A percentile compares a stretch with the other conserved stretches of the same genome.
These are phyloP conservation scores for Neodiprion virginianus DNA, from an alignment of 1,140 invertebrate genomes.

Conservation along the genomic window DNA sequence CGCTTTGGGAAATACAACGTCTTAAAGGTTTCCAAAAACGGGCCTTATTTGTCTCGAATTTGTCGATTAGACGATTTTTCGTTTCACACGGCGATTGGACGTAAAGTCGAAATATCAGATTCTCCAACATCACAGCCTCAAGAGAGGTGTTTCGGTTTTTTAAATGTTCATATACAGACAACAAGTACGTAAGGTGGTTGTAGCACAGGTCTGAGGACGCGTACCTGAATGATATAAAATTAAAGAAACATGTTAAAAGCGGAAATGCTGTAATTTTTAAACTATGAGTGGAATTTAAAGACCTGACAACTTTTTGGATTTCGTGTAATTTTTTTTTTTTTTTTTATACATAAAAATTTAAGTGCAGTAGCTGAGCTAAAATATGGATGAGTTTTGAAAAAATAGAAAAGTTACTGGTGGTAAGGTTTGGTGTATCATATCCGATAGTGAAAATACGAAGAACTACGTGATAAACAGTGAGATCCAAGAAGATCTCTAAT, in stretches of 20 bases:
- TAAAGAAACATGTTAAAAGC: neutral
- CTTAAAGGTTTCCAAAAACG: slow-evolving; percentile 26
- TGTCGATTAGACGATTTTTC: slow-evolving; percentile 33
- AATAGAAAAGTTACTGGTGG: neutral
- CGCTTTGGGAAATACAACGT: slow-evolving; percentile 28
- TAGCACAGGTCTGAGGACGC: slow-evolving; percentile 45
- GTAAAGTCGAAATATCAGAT: slow-evolving; percentile 46
- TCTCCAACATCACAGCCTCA: slow-evolving; percentile 39
- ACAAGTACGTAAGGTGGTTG: slow-evolving; percentile 44
- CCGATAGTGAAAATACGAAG: no score
- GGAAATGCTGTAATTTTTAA: neutral
- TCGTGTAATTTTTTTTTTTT: slow-evolving; percentile 5
- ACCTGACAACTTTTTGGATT: neutral
- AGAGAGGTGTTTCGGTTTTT: slow-evolving; percentile 33
- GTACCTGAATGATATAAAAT: slow-evolving; percentile 36
- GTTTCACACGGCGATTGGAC: slow-evolving; percentile 38
- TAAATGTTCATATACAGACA: slow-evolving; percentile 40
- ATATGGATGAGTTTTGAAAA: neutral
- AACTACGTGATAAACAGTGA: no score
- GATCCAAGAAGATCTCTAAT: no score
- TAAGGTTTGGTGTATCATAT: no score
- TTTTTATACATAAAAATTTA: neutral
- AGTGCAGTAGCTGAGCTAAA: neutral
- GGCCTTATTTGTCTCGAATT: slow-evolving; percentile 35
- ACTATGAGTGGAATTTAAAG: neutral